Percentiles rank a stretch among this genome's conserved stretches.
phyloP scores from a whole-genome alignment of 35 echinoderm and acorn worm species.

The Nesometra sesokonis region DNA sequence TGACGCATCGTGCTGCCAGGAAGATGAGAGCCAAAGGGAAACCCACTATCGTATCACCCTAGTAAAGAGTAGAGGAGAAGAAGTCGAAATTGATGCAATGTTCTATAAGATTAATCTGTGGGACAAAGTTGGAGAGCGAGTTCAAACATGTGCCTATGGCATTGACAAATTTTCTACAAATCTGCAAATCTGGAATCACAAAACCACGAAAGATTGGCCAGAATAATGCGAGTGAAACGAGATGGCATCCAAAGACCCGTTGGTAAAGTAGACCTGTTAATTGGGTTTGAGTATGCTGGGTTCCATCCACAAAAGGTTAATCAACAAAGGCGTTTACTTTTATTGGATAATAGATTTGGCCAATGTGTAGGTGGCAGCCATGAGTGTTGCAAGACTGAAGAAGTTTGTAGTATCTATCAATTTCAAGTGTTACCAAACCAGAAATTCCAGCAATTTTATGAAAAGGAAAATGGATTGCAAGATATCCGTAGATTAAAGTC shows the following conservation, averaged over 20 bases:
- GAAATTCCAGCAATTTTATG: slow-evolving; percentile 3
- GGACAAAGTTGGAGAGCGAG: background rate
- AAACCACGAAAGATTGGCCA: background rate
- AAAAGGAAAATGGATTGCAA: background rate
- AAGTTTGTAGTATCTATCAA: too few relatives aligned
- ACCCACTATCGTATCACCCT: background rate
- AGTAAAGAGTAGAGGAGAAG: slow-evolving; percentile 1
- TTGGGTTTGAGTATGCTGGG: slow-evolving; percentile 9
- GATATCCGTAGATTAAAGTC: background rate
- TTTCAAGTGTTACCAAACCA: too few relatives aligned
- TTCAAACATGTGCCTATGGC: background rate
- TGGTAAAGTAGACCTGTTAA: slow-evolving; percentile 4
- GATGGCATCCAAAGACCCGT: background rate
- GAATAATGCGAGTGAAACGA: background rate
- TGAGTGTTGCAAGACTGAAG: background rate
- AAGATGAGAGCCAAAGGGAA: background rate
- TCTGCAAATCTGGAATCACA: background rate
- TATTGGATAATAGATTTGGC: background rate
- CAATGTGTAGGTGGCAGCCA: background rate
- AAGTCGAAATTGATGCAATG: background rate
- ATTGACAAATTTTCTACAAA: background rate
- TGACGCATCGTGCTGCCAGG: slow-evolving; percentile 1
- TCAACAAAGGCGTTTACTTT: background rate
- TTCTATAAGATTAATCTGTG: background rate
- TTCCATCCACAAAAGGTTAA: slow-evolving; percentile 6